These are phyloP conservation scores for Corbicula japonica DNA, from an alignment of 2,888 invertebrate species.

Conservation along the genomic window DNA sequence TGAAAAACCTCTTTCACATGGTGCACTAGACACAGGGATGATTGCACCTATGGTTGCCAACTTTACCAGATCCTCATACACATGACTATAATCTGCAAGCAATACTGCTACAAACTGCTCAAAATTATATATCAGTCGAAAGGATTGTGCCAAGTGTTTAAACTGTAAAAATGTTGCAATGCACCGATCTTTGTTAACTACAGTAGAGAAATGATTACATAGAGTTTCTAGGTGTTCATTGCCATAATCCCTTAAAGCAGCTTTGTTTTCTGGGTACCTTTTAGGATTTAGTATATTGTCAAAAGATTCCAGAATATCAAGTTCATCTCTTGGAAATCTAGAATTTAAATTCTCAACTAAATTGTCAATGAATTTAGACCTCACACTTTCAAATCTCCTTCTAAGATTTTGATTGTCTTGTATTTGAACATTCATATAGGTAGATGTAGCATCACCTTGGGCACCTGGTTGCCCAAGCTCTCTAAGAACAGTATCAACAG, in stretches of 20 bases:
- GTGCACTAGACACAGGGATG: constrained; percentile 58
- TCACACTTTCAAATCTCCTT: constrained; percentile 28
- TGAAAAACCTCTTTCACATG: constrained; percentile 61
- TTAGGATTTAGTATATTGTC: constrained; percentile 46
- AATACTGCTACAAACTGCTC: too few species aligned
- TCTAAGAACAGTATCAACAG: constrained; percentile 24
- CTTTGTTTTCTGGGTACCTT: constrained; percentile 37
- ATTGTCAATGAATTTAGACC: constrained; percentile 27
- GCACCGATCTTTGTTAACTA: constrained; percentile 30
- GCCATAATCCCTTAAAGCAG: constrained; percentile 28
- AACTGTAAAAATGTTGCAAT: constrained; percentile 40
- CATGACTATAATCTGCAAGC: constrained; percentile 29
- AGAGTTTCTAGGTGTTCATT: constrained; percentile 25
- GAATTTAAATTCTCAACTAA: constrained; percentile 27
- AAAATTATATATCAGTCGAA: too few species aligned
- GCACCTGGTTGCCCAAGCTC: constrained; percentile 13
- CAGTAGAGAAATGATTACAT: constrained; percentile 3
- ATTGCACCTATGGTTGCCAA: constrained; percentile 46
- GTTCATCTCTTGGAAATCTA: constrained; percentile 40
- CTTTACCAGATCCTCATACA: constrained; percentile 44
- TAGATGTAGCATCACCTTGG: too few species aligned
- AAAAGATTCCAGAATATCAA: constrained; percentile 32
- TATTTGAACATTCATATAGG: constrained; percentile 21
- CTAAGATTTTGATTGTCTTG: constrained; percentile 38
- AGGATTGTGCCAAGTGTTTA: constrained; percentile 25